phyloP scores from a whole-genome alignment of 2,113 vertebrate species.

The Gadus chalcogrammus region DNA sequence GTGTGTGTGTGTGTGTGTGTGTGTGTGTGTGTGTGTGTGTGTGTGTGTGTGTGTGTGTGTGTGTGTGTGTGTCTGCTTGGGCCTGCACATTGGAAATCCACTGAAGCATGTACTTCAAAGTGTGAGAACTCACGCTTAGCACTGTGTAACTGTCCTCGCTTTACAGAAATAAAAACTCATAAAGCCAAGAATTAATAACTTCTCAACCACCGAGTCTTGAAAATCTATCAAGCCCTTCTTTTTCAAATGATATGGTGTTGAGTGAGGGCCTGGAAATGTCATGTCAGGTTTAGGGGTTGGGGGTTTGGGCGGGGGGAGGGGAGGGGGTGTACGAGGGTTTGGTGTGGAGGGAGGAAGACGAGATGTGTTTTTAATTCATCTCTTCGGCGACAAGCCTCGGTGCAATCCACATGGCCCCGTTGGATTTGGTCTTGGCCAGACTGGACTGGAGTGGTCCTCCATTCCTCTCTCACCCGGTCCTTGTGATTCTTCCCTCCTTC shows the following conservation, averaged over 20 bases:
- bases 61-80: conserved; percentile 18
- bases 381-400: conserved; percentile 35
- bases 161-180: conserved; percentile 37
- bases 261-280: conserved; percentile 76
- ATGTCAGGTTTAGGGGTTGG: conserved; percentile 41
- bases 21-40: not conserved
- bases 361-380: conserved; percentile 62
- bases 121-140: not conserved
- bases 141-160: conserved; percentile 25
- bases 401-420: conserved; percentile 40
- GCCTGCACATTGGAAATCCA: not conserved
- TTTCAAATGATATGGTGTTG: conserved; percentile 82
- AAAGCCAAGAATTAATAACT: conserved; percentile 79
- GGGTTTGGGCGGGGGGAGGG: conserved; percentile 27
- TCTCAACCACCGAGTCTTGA: conserved; percentile 77
- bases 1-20: conserved; percentile 13
- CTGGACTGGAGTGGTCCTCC: not conserved
- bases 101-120: not conserved
- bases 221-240: conserved; percentile 68
- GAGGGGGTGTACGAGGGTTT: conserved; percentile 3
- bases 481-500: not conserved
- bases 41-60: not conserved
- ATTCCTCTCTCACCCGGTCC: conserved; percentile 5
- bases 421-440: conserved; percentile 17
- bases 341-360: conserved; percentile 31